Evolutionary conservation across 2,797 vertebrate genomes (phyloP), one percentile per base, ranked within the genome.

Genomic region (Chloroceryle inda): DNA sequence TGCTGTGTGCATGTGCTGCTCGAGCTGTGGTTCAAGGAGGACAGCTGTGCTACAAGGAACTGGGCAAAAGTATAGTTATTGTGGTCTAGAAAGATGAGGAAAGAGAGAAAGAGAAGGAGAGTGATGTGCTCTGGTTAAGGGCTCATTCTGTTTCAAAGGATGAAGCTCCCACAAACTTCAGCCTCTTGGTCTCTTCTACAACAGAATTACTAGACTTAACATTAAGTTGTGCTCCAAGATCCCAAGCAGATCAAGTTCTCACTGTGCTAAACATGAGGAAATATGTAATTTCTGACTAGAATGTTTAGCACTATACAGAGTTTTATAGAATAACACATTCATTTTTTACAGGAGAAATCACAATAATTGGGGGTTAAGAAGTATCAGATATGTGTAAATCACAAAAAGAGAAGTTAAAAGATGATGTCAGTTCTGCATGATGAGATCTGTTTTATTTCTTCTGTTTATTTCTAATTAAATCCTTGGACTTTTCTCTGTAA

Each of bases 401-500:
- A 29, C 33, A 6, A 10, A 52, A 10, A 40, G 78, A 38, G 8
- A 76, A 11, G 4, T 31, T 59, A 21, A 62, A 94, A 91, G 50
- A 87, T 56, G 4, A 5, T 3, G 10, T 53, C n/a, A 35, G 0
- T 49, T 61, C 16, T 15, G 22, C 53, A 26, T 24, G 9, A 52
- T 75, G 31, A 87, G 11, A 82, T 79, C 16, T 53, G 13, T 42
- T 81, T 18, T n/a, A 33, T 61, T 38, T 50, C 10, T 64, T 82
- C 37, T n/a, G 15, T 50, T 72, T 80, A 40, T 62, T 83, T 91
- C 64, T 80, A 15, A 64, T 75, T 38, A 86, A 80, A 88, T 38
- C 31, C 17, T 66, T 66, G 7, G 24, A 67, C 10, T 58, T 82
- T 67, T 35, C 35, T 75, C 26, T 56, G 15, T 59, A 63, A 91